phyloP scores from a whole-genome alignment of 2,888 invertebrate species.

The Ischnus inquisitorius region DNA sequence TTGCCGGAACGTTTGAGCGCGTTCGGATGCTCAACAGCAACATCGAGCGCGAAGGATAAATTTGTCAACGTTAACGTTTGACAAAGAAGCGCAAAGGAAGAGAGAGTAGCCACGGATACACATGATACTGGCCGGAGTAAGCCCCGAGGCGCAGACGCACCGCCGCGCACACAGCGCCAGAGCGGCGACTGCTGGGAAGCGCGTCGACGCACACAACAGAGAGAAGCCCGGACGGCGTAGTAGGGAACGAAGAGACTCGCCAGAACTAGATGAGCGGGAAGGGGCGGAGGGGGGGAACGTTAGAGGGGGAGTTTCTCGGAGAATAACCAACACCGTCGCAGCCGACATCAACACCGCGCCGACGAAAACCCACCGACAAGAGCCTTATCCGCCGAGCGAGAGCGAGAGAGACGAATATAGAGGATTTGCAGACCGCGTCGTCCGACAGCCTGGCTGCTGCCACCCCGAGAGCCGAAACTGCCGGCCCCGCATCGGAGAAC shows the following conservation, averaged over 20 bases:
- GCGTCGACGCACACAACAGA: constrained; percentile 28
- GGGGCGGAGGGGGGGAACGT: neutral
- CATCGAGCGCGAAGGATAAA: neutral
- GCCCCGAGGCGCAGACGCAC: constrained; percentile 58
- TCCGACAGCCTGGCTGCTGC: constrained; percentile 78
- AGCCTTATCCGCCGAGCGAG: constrained; percentile 7
- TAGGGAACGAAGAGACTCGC: neutral
- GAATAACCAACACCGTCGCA: constrained; percentile 16
- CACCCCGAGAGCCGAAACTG: constrained; percentile 78
- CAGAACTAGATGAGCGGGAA: too few species aligned
- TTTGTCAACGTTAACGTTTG: constrained; percentile 18
- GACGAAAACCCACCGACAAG: constrained; percentile 5
- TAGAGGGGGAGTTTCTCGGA: neutral
- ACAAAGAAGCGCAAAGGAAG: constrained; percentile 43
- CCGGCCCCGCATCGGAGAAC: constrained; percentile 82
- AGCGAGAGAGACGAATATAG: constrained; percentile 55
- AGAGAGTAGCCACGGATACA: constrained; percentile 21
- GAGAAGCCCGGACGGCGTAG: neutral
- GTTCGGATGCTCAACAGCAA: neutral
- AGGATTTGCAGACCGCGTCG: constrained; percentile 52
- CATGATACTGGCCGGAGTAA: constrained; percentile 3
- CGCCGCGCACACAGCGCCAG: constrained; percentile 22
- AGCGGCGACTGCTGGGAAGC: constrained; percentile 36
- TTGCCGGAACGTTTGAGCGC: neutral
- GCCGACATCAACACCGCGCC: constrained; percentile 27